These are phyloP conservation scores for Neodiprion virginianus DNA, from an alignment of 1,140 invertebrate species.

Conservation along the genomic window DNA sequence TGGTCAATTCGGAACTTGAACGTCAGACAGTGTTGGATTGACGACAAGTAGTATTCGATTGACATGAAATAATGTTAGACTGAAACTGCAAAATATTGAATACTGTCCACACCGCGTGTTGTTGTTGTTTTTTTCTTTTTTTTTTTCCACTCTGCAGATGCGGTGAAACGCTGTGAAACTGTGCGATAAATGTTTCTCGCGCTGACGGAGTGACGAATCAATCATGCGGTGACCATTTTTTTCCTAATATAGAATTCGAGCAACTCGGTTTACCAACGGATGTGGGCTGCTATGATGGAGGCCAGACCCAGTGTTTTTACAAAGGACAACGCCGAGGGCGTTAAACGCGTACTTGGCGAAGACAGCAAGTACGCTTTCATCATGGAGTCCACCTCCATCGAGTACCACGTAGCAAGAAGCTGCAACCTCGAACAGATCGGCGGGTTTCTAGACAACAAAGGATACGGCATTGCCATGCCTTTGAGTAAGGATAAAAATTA, in stretches of 20 bases:
- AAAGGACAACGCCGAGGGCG: conserved; percentile 81
- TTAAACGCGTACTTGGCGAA: conserved; percentile 77
- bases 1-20: too few relatives aligned
- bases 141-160: too few relatives aligned
- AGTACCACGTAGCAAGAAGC: conserved; percentile 71
- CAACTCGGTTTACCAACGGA: conserved; percentile 75
- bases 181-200: too few relatives aligned
- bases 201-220: too few relatives aligned
- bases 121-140: too few relatives aligned
- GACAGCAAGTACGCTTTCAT: conserved; percentile 72
- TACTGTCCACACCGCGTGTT: too few relatives aligned
- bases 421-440: conserved; percentile 84
- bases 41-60: neutral
- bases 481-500: conserved; percentile 59
- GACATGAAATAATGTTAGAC: too few relatives aligned
- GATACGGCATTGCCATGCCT: conserved; percentile 81
- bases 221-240: neutral
- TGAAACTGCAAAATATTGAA: too few relatives aligned
- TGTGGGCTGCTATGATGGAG: conserved; percentile 86
- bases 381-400: conserved; percentile 76
- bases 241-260: conserved; percentile 65
- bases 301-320: conserved; percentile 84
- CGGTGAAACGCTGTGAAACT: too few relatives aligned
- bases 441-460: conserved; percentile 78
- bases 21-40: too few relatives aligned